phyloP scores from a whole-genome alignment of 2,797 vertebrate species.

The Pterois miles region DNA sequence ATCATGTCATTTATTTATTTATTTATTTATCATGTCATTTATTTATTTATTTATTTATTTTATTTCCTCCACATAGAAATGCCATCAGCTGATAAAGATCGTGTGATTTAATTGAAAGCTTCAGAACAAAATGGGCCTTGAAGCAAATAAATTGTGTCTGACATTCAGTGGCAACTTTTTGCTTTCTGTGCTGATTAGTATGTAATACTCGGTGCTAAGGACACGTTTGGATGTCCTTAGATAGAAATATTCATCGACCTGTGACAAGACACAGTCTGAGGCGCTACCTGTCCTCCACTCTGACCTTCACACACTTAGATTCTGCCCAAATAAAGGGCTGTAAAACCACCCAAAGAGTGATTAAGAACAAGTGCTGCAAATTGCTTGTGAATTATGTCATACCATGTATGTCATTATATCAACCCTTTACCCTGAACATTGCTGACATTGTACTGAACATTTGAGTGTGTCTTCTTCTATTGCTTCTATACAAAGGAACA shows the following conservation, averaged over 20 bases:
- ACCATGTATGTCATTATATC: too few species aligned
- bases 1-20: too few species aligned
- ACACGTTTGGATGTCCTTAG: too few species aligned
- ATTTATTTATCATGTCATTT: too few species aligned
- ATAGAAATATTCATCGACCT: too few species aligned
- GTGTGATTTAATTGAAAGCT: too few species aligned
- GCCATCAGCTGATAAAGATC: too few species aligned
- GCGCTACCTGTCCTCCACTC: not conserved
- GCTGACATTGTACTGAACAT: not conserved
- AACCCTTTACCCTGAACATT: not conserved
- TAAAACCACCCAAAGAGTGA: not conserved
- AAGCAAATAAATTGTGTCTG: too few species aligned
- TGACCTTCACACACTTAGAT: not conserved
- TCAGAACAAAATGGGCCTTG: too few species aligned
- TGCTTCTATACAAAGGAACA: conserved; percentile 9
- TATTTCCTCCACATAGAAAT: too few species aligned
- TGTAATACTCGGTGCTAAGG: not conserved
- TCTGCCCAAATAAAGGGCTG: not conserved
- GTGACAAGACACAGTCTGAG: not conserved
- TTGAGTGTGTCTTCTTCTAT: not conserved
- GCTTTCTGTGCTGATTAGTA: not conserved
- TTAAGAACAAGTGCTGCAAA: not conserved
- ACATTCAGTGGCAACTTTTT: too few species aligned
- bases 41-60: too few species aligned
- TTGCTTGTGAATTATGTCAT: not conserved